phyloP scores from a whole-genome alignment of 2,797 vertebrate species.

The Eurystomus glaucurus region DNA sequence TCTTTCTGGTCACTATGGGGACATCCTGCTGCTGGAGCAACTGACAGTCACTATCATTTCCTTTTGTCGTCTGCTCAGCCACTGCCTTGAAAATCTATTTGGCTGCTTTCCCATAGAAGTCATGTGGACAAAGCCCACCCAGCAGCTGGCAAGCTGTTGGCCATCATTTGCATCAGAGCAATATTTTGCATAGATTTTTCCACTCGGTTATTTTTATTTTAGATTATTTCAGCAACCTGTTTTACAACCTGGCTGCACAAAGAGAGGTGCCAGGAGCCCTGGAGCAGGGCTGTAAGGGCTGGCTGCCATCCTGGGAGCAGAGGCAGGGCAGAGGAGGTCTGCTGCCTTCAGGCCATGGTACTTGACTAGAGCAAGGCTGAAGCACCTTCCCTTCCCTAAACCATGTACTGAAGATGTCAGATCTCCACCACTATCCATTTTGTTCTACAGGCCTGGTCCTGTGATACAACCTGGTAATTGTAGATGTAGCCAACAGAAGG shows the following conservation, averaged over 20 bases:
- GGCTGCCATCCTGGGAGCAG: not conserved
- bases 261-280: not conserved
- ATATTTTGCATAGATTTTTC: not conserved
- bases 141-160: not conserved
- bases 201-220: not conserved
- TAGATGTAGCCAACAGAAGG: not conserved
- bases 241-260: not conserved
- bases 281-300: not conserved
- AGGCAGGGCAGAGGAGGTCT: not conserved
- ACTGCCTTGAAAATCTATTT: not conserved
- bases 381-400: not conserved
- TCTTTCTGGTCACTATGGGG: not conserved
- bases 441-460: not conserved
- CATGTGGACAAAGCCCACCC: not conserved
- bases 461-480: not conserved
- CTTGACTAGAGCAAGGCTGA: not conserved
- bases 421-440: not conserved
- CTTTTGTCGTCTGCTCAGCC: not conserved
- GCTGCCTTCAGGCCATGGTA: not conserved
- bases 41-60: not conserved
- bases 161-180: not conserved
- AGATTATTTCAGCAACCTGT: not conserved
- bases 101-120: not conserved
- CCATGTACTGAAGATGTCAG: not conserved
- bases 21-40: not conserved